A percentile compares a stretch with the other conserved stretches of the same genome.
Evolutionary conservation across 2,888 invertebrate species (phyloP).

Genomic region (Apantesis nais): DNA sequence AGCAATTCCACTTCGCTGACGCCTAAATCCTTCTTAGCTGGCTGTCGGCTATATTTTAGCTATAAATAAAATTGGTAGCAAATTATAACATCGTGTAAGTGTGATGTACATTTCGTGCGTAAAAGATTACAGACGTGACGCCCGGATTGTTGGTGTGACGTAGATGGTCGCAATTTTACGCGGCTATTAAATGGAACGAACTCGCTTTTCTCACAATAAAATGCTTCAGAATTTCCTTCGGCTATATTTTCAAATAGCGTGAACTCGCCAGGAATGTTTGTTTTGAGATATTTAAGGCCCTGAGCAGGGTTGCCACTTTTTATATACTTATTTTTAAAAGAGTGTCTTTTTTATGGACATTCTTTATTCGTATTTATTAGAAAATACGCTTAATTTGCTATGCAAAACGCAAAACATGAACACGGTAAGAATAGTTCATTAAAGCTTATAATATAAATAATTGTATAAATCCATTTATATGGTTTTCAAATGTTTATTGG

Average conservation of each 20-base stretch:
- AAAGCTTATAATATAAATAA: background rate
- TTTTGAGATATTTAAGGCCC: constrained; percentile 67
- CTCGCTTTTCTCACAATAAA: constrained; percentile 67
- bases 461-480: background rate
- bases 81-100: constrained; percentile 59
- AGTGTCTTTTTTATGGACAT: background rate
- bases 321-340: background rate
- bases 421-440: background rate
- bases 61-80: constrained; percentile 53
- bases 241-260: constrained; percentile 65
- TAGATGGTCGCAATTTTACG: constrained; percentile 64
- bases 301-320: constrained; percentile 47
- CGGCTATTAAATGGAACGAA: constrained; percentile 63
- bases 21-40: constrained; percentile 46
- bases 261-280: constrained; percentile 67
- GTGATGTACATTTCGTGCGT: constrained; percentile 63
- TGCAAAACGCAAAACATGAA: too few relatives aligned
- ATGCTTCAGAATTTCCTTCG: constrained; percentile 61
- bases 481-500: background rate
- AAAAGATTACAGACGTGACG: constrained; percentile 71
- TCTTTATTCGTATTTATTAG: background rate
- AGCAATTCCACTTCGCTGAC: constrained; percentile 38
- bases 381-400: background rate
- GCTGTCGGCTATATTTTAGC: constrained; percentile 47
- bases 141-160: constrained; percentile 50